These are phyloP conservation scores for Callipepla squamata DNA, from an alignment of 2,113 vertebrate genomes.

Conservation along the genomic window DNA sequence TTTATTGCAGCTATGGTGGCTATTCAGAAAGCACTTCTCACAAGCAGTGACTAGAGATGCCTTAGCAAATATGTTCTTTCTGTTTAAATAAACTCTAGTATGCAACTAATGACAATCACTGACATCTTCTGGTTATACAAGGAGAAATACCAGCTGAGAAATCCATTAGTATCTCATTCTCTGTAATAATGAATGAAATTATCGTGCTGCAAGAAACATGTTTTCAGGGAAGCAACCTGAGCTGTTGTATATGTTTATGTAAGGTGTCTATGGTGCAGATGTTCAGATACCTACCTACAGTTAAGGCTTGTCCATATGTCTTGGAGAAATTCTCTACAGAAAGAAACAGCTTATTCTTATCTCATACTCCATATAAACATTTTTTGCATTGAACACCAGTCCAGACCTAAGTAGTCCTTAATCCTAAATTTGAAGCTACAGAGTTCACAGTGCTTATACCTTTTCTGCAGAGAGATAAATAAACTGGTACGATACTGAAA, in stretches of 20 bases:
- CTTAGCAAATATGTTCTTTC: not conserved
- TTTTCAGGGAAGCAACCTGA: not conserved
- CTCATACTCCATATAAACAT: accelerated
- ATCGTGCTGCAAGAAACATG: not conserved
- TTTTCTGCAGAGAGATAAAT: not conserved
- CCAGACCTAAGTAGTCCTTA: not conserved
- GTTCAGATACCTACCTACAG: not conserved
- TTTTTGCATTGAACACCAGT: not conserved
- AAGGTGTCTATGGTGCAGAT: not conserved
- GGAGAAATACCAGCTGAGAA: not conserved
- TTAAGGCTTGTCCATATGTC: not conserved
- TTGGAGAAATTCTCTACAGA: not conserved
- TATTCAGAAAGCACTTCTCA: not conserved
- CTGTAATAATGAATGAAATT: not conserved
- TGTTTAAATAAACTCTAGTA: not conserved
- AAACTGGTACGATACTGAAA: not conserved
- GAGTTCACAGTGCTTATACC: accelerated
- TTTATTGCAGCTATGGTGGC: not conserved
- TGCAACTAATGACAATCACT: not conserved
- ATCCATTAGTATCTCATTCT: not conserved
- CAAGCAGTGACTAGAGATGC: not conserved
- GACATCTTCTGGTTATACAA: not conserved
- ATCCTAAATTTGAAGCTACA: not conserved
- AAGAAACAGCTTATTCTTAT: not conserved
- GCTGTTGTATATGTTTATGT: not conserved